phyloP scores from a whole-genome alignment of 1,140 invertebrate genomes.

The Drosophila littoralis region DNA sequence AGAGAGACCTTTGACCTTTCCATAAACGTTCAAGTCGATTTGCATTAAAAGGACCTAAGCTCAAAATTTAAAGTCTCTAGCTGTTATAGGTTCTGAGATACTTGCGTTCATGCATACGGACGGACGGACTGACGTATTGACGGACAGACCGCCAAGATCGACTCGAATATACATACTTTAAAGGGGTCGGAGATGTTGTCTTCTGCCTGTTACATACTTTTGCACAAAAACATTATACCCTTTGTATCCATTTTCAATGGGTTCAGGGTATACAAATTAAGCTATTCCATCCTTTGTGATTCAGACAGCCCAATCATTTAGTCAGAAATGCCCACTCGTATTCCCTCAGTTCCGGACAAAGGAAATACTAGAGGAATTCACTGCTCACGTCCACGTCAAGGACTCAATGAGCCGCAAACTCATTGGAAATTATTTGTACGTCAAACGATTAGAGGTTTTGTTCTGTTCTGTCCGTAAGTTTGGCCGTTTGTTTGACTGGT shows the following conservation, averaged over 20 bases:
- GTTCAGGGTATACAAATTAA: background rate
- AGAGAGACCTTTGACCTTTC: too few species aligned
- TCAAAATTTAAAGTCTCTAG: too few species aligned
- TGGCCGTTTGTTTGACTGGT: constrained; percentile 28
- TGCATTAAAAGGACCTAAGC: background rate
- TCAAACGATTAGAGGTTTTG: constrained; percentile 62
- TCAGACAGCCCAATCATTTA: constrained; percentile 4
- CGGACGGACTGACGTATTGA: too few species aligned
- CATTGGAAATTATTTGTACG: constrained; percentile 81
- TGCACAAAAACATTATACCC: too few species aligned
- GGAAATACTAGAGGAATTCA: background rate
- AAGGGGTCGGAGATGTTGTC: too few species aligned
- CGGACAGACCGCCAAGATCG: too few species aligned
- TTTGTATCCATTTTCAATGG: background rate
- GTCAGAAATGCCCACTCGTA: background rate
- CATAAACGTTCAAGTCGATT: background rate
- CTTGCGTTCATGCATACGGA: too few species aligned
- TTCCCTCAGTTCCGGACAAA: constrained; percentile 14
- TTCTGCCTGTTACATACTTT: too few species aligned
- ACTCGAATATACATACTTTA: too few species aligned
- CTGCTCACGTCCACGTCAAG: constrained; percentile 63
- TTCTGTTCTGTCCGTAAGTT: constrained; percentile 20
- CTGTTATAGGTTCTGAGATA: too few species aligned
- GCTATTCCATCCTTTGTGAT: constrained; percentile 4
- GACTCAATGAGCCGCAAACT: constrained; percentile 78